Percentiles rank a stretch among this genome's conserved stretches.
These are phyloP conservation scores for Heliocidaris erythrogramma DNA, from an alignment of 35 echinoderm and acorn worm species.

Conservation along the genomic window DNA sequence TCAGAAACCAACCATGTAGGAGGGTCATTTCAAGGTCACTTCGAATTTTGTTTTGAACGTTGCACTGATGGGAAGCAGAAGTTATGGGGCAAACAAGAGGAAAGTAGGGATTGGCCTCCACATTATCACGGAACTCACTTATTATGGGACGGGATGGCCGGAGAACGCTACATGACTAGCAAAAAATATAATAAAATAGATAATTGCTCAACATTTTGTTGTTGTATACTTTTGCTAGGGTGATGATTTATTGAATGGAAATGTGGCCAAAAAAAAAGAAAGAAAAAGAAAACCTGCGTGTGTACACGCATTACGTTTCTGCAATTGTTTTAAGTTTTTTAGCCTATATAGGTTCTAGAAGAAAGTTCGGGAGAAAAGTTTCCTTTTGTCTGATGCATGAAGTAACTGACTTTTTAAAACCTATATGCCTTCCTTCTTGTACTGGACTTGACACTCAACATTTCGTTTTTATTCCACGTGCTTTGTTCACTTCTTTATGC, in stretches of 20 bases:
- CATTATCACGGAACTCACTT: not conserved
- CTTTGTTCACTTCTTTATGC: no score
- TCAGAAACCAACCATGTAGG: not conserved
- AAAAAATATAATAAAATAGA: not conserved
- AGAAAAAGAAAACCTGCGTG: no score
- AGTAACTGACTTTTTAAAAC: no score
- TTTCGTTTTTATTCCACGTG: no score
- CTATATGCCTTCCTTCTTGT: no score
- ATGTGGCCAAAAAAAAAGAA: not conserved
- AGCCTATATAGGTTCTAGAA: no score
- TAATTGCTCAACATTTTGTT: not conserved
- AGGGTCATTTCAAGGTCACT: not conserved
- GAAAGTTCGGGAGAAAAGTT: no score
- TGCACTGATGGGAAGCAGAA: not conserved
- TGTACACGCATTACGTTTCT: not conserved
- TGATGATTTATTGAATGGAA: not conserved
- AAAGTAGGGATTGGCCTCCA: constrained; percentile 4
- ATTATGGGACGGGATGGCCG: not conserved
- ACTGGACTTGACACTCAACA: no score
- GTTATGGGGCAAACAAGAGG: not conserved
- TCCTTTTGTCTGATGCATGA: no score
- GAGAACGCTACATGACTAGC: not conserved
- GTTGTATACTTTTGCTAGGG: no score
- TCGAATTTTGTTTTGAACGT: not conserved
- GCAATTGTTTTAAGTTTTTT: no score